These are phyloP conservation scores for Albula goreensis DNA, from an alignment of 2,113 vertebrate genomes.

Conservation along the genomic window DNA sequence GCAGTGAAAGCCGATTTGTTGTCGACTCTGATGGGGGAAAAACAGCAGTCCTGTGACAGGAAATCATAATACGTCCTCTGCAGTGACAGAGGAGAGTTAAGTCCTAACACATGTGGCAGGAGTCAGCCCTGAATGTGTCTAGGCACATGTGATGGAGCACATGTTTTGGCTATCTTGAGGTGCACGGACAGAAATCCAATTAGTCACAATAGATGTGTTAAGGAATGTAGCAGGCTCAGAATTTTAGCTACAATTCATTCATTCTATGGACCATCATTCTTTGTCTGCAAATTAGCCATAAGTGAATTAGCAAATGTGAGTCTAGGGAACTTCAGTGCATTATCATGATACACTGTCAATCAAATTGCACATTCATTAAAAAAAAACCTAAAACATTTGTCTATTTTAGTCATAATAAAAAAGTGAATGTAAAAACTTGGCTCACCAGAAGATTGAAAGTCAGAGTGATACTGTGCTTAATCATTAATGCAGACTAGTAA, in stretches of 20 bases:
- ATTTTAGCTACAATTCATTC: background rate
- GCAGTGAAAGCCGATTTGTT: conserved; percentile 33
- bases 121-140: conserved; percentile 15
- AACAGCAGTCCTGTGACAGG: background rate
- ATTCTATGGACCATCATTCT: background rate
- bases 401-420: conserved; percentile 34
- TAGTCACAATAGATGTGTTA: conserved; percentile 51
- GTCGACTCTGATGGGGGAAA: conserved; percentile 5
- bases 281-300: background rate
- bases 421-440: background rate
- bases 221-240: background rate
- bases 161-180: conserved; percentile 66
- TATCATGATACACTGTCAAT: conserved; percentile 62
- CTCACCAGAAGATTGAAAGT: background rate
- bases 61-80: conserved; percentile 26
- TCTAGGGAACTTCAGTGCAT: conserved; percentile 51
- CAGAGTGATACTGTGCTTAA: background rate
- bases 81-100: conserved; percentile 34
- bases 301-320: background rate
- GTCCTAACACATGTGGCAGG: conserved; percentile 18
- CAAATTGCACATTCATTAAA: conserved; percentile 35
- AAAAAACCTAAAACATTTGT: background rate
- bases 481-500: background rate
- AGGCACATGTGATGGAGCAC: conserved; percentile 48
- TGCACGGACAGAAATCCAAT: conserved; percentile 60